These are phyloP conservation scores for Blastobasis lacticolella DNA, from an alignment of 2,888 invertebrate species.

Conservation along the genomic window DNA sequence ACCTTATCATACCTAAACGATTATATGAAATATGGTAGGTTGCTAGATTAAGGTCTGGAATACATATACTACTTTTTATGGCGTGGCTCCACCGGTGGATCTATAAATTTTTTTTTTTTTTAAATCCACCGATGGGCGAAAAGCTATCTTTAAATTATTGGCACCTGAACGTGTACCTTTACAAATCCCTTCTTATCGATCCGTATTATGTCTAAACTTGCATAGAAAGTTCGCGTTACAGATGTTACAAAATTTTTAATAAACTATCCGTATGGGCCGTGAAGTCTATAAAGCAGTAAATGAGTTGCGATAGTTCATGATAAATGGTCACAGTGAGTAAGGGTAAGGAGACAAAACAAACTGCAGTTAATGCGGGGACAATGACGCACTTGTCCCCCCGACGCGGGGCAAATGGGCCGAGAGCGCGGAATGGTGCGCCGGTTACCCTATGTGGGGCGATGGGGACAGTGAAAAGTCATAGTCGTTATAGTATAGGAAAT, in stretches of 20 bases:
- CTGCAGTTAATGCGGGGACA: slow-evolving; percentile 46
- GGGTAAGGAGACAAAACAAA: slow-evolving; percentile 37
- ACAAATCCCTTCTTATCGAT: too few relatives aligned
- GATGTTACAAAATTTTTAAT: slow-evolving; percentile 9
- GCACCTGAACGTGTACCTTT: neutral
- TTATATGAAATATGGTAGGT: too few relatives aligned
- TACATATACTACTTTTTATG: too few relatives aligned
- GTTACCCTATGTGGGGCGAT: slow-evolving; percentile 36
- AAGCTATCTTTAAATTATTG: neutral
- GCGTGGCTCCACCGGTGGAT: too few relatives aligned
- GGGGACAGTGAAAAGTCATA: too few relatives aligned
- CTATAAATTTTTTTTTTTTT: too few relatives aligned
- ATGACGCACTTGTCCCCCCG: slow-evolving; percentile 53
- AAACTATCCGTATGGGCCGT: slow-evolving; percentile 7
- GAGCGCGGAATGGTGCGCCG: slow-evolving; percentile 28
- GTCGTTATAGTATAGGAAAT: too few relatives aligned
- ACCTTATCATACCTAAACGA: too few relatives aligned
- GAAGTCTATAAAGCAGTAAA: slow-evolving; percentile 34
- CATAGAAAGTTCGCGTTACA: neutral
- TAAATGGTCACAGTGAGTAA: slow-evolving; percentile 35
- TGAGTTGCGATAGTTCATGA: slow-evolving; percentile 47
- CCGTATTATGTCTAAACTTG: too few relatives aligned
- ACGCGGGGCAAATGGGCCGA: slow-evolving; percentile 52
- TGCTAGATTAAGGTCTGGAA: too few relatives aligned
- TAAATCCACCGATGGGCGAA: too few relatives aligned